Evolutionary conservation across 2,113 vertebrate genomes (phyloP).

Genomic region (Xenus cinereus): DNA sequence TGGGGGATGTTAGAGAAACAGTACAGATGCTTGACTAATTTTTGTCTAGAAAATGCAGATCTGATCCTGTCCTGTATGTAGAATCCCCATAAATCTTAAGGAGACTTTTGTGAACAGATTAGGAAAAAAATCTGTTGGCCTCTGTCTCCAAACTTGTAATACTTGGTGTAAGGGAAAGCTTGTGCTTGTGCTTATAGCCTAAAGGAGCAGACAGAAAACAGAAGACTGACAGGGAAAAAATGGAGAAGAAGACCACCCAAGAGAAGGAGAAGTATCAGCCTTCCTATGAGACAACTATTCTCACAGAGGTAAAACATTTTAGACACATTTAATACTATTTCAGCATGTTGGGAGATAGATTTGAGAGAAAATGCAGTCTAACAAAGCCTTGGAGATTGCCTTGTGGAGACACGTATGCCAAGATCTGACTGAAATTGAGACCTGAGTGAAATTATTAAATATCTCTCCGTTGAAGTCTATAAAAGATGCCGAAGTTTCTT

Average conservation of each 20-base stretch:
- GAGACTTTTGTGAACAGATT: neutral
- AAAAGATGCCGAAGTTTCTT: neutral
- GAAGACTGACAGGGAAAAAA: constrained; percentile 94
- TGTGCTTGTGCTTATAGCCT: constrained; percentile 78
- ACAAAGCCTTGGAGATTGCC: neutral
- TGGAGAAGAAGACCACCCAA: constrained; percentile 86
- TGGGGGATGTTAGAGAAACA: neutral
- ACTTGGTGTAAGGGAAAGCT: constrained; percentile 19
- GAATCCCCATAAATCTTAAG: neutral
- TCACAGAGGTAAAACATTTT: constrained; percentile 84
- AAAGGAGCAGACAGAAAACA: constrained; percentile 96
- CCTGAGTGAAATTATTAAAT: neutral
- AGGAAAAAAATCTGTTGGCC: neutral
- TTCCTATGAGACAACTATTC: constrained; percentile 87
- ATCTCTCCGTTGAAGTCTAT: neutral
- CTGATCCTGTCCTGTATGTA: neutral
- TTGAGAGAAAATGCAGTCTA: neutral
- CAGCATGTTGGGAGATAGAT: neutral
- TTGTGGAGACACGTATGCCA: neutral
- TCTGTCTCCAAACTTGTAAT: neutral
- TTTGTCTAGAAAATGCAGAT: neutral
- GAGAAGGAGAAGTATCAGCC: constrained; percentile 94
- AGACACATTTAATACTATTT: neutral
- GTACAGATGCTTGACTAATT: neutral
- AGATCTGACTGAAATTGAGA: neutral